Percentiles rank a stretch among this genome's conserved stretches.
Conservation (phyloP, 2,888 invertebrate species). For the Stenodema calcarata region DNA sequence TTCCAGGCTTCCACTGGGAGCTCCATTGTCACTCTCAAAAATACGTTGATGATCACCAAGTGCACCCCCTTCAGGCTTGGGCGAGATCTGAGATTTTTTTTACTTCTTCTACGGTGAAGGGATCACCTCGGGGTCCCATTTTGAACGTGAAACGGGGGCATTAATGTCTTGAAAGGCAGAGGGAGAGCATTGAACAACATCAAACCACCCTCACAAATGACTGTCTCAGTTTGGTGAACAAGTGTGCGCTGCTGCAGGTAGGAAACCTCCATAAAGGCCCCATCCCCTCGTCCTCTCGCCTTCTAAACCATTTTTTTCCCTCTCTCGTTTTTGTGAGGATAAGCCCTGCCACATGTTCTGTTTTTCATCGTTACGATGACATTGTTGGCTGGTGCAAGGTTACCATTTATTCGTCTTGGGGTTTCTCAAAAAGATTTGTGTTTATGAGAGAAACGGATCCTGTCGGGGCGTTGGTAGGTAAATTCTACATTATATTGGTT, state of each 20-base stretch:
- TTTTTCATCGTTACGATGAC: slow-evolving; percentile 13
- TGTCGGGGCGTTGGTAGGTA: not conserved
- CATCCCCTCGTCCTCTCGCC: not conserved
- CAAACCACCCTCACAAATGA: slow-evolving; percentile 5
- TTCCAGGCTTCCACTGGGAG: not conserved
- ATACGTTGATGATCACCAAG: slow-evolving; percentile 26
- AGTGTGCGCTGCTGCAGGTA: slow-evolving; percentile 35
- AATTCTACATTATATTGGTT: not conserved
- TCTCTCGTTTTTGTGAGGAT: slow-evolving; percentile 1
- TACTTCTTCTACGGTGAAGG: not conserved
- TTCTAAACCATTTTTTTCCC: not conserved
- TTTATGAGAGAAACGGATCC: not conserved
- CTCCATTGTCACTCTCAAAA: not conserved
- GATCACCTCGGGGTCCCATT: not conserved
- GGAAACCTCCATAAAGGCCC: not conserved
- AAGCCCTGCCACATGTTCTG: slow-evolving; percentile 32
- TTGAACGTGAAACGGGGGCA: slow-evolving; percentile 4
- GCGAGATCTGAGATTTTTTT: not conserved
- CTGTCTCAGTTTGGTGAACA: slow-evolving; percentile 30
- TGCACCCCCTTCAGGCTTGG: not conserved
- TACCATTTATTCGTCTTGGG: not conserved
- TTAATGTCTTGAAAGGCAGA: slow-evolving; percentile 2
- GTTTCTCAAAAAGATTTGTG: not conserved
- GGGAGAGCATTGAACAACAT: not conserved
- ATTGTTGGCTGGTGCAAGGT: slow-evolving; percentile 21